phyloP scores from a whole-genome alignment of 2,113 vertebrate genomes.

The Camarhynchus parvulus region DNA sequence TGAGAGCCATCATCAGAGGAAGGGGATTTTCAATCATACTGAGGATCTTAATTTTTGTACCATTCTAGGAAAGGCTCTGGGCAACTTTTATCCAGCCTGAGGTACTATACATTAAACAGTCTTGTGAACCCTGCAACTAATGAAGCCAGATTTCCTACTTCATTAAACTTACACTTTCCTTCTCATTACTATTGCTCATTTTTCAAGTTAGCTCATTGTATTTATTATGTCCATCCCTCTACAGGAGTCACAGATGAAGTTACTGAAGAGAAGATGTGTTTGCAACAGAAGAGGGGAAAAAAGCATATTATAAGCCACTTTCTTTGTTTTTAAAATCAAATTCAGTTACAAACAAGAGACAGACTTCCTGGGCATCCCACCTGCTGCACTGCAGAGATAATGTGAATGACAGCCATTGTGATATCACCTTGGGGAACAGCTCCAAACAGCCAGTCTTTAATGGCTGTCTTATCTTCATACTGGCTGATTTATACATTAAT shows the following conservation, averaged over 20 bases:
- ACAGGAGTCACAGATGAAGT: neutral
- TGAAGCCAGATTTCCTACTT: constrained; percentile 35
- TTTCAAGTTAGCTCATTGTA: neutral
- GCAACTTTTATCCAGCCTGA: constrained; percentile 17
- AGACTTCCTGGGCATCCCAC: neutral
- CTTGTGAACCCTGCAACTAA: constrained; percentile 15
- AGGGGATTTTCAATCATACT: neutral
- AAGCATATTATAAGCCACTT: neutral
- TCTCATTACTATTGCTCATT: constrained; percentile 17
- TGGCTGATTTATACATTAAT: neutral
- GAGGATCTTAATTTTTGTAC: constrained; percentile 14
- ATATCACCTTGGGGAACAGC: constrained; percentile 20
- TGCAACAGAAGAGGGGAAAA: neutral
- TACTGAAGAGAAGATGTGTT: neutral
- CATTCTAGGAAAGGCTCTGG: neutral
- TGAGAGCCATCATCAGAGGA: neutral
- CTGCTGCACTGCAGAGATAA: constrained; percentile 25
- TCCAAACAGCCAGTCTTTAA: constrained; percentile 15
- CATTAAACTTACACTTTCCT: constrained; percentile 30
- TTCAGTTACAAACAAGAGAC: neutral
- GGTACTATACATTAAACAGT: neutral
- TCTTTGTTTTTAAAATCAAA: constrained; percentile 39
- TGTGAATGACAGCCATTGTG: constrained; percentile 16
- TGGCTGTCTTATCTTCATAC: neutral
- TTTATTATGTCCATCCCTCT: neutral